Evolutionary conservation across 2,888 invertebrate species (phyloP).

Genomic region (Ornithoptera alexandrae): DNA sequence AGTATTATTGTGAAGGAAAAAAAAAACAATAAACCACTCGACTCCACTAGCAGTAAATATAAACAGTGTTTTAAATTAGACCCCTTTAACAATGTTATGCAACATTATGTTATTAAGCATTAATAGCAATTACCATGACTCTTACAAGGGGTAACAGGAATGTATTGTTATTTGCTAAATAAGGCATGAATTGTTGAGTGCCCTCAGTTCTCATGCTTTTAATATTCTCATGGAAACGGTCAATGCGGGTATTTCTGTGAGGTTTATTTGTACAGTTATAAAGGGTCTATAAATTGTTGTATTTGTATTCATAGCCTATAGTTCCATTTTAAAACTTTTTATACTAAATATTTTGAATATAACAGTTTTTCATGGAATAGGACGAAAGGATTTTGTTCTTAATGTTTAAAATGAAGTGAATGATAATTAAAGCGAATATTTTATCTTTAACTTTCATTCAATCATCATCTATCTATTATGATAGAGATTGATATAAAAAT

Average conservation of each 20-base stretch:
- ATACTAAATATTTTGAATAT: neutral
- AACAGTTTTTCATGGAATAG: neutral
- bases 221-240: constrained; percentile 71
- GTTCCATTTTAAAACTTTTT: neutral
- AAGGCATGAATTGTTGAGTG: constrained; percentile 52
- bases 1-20: constrained; percentile 41
- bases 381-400: no score
- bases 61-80: neutral
- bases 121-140: constrained; percentile 26
- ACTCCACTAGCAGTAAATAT: constrained; percentile 8
- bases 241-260: constrained; percentile 53
- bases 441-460: no score
- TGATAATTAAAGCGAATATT: neutral
- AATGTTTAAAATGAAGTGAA: neutral
- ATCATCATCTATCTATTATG: no score
- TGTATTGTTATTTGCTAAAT: constrained; percentile 46
- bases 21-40: constrained; percentile 31
- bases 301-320: constrained; percentile 6
- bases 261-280: constrained; percentile 54
- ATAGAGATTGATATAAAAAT: no score
- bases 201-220: constrained; percentile 61
- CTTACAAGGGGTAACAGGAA: constrained; percentile 33
- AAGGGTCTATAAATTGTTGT: constrained; percentile 24
- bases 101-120: constrained; percentile 8
- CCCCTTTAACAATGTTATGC: constrained; percentile 13